Evolutionary conservation across 2,888 invertebrate species (phyloP).

Genomic region (Drosophila flavopinicola): DNA sequence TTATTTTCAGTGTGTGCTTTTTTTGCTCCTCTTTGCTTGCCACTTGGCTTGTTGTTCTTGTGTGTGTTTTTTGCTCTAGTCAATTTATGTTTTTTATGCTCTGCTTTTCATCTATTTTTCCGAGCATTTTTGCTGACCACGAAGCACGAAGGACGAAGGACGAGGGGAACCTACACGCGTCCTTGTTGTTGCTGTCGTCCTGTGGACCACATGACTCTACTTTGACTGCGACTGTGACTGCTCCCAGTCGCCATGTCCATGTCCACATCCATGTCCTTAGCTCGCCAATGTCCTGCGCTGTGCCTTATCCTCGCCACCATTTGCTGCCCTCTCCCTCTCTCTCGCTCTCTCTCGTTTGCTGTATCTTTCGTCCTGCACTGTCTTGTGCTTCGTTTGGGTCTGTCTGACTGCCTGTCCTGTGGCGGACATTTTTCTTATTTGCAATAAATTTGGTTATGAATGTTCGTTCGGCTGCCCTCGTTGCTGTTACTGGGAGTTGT

Average conservation of each 20-base stretch:
- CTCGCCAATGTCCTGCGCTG: slow-evolving; percentile 61
- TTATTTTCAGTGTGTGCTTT: too few species aligned
- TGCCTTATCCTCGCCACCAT: slow-evolving; percentile 36
- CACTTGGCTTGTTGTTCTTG: slow-evolving; percentile 38
- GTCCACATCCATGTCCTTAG: slow-evolving; percentile 45
- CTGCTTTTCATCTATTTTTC: slow-evolving; percentile 63
- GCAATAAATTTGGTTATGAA: slow-evolving; percentile 84
- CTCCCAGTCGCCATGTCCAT: slow-evolving; percentile 58
- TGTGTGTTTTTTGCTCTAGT: slow-evolving; percentile 47
- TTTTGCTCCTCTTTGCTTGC: slow-evolving; percentile 48
- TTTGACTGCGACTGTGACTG: slow-evolving; percentile 51
- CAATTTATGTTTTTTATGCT: slow-evolving; percentile 78
- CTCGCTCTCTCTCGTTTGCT: slow-evolving; percentile 5
- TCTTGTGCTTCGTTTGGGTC: slow-evolving; percentile 14
- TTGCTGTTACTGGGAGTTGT: slow-evolving; percentile 63
- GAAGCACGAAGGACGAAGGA: slow-evolving; percentile 19
- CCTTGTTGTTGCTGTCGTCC: slow-evolving; percentile 40
- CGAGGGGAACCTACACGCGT: slow-evolving; percentile 36
- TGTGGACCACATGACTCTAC: slow-evolving; percentile 49
- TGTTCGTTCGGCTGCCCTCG: slow-evolving; percentile 71
- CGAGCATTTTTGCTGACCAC: slow-evolving; percentile 77
- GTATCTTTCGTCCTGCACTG: slow-evolving; percentile 2
- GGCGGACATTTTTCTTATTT: slow-evolving; percentile 82
- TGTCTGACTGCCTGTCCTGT: slow-evolving; percentile 51
- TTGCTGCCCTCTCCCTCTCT: slow-evolving; percentile 13